Conservation (phyloP, 2,888 invertebrate genomes). For the Tetanocera ferruginea region DNA sequence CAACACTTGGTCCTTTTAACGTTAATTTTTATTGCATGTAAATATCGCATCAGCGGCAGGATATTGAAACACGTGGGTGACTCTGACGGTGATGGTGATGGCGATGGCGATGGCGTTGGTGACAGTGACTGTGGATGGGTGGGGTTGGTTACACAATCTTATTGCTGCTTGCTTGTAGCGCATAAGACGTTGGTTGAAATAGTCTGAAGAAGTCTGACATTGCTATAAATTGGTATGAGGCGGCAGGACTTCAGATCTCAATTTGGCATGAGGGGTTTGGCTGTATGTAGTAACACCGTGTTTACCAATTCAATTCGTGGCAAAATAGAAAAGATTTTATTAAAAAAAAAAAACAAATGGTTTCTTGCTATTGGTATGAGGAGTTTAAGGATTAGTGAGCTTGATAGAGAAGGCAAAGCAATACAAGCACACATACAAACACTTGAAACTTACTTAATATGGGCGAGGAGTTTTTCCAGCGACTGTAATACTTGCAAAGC, state of each 20-base stretch:
- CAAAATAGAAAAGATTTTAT: slow-evolving; percentile 20
- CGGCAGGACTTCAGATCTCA: neutral
- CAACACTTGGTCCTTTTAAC: slow-evolving; percentile 57
- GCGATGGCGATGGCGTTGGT: neutral
- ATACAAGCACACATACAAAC: too few relatives aligned
- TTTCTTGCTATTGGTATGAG: slow-evolving; percentile 33
- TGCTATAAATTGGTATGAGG: neutral
- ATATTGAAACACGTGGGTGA: slow-evolving; percentile 25
- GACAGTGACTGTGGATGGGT: neutral
- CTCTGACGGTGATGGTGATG: neutral
- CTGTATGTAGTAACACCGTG: neutral
- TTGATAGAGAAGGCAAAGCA: too few relatives aligned
- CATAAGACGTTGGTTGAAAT: neutral
- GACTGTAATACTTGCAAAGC: too few relatives aligned
- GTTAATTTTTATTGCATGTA: slow-evolving; percentile 64
- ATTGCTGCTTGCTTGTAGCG: neutral
- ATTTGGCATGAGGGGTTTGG: neutral
- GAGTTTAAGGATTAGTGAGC: slow-evolving; percentile 40
- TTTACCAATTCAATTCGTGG: slow-evolving; percentile 22
- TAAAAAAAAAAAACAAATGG: slow-evolving; percentile 18
- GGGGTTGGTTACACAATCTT: neutral
- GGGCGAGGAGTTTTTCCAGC: too few relatives aligned
- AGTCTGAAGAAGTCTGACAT: neutral
- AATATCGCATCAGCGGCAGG: slow-evolving; percentile 54
- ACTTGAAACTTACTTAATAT: too few relatives aligned